Evolutionary conservation across 1,140 invertebrate genomes (phyloP), one percentile per base, ranked within the genome.

Genomic region (Euura saliciscinereae): DNA sequence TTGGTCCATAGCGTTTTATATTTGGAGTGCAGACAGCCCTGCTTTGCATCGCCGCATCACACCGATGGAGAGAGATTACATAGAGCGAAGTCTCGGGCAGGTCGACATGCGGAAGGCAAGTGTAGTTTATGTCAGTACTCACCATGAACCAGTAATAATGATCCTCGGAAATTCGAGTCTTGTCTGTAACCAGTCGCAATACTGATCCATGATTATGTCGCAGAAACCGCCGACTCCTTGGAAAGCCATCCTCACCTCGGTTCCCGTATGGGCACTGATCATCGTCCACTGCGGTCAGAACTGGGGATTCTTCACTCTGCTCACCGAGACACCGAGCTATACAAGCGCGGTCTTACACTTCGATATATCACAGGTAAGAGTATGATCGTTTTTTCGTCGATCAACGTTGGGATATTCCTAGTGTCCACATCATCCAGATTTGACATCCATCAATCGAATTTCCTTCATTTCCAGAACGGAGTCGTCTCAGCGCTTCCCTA

Each of bases 251-350:
- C 83, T 94, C 0, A 93, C 88, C 0, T 95, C 94, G 2, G 69
- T 91, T 6, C 93, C 96, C 0, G 91, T 98, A 46, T 96, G 94
- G 94, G 93, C 96, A 0, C 87, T 97, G 7, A 88, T 96, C 10
- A 80, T 95, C 2, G 91, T 91, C 0, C 95, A 98, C 78, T 94
- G 94, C 80, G 92, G 93, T 0, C 94, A 97, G 77, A 94, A 94
- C 79, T 98, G 96, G 97, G 96, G 96, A 1, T 97, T 96, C 80
- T 98, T 96, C 89, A 97, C 95, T 10, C 89, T 99, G 66, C 89
- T 99, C 69, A 97, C 96, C 0, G 92, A 97, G 83, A 94, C 98
- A 76, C 98, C 98, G 0, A 93, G 93, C 0, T 99, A 98, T 80
- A 93, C 99, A 90, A 92, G 92, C 66, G 91, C 92, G 68, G 93